Conservation (phyloP, 2,797 vertebrate genomes). For the Todus mexicanus region DNA sequence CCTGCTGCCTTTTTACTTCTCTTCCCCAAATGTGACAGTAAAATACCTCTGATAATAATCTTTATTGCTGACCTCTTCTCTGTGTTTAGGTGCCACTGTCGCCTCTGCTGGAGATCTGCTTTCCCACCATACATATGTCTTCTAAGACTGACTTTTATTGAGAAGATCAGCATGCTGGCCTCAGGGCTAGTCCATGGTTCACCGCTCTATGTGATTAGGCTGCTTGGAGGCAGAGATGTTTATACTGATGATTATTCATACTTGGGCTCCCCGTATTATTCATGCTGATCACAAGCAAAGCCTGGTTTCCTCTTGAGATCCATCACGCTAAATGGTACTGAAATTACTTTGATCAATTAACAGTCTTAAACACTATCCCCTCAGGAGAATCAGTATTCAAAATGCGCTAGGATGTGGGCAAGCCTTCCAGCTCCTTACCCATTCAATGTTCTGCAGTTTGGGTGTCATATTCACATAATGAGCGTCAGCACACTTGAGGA, state of each 20-base stretch:
- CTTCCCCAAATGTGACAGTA: background rate
- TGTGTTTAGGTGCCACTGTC: background rate
- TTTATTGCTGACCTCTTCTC: background rate
- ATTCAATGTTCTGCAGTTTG: background rate
- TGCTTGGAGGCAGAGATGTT: background rate
- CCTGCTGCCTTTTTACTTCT: background rate
- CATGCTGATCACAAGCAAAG: background rate
- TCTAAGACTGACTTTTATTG: background rate
- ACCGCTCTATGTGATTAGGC: background rate
- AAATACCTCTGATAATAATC: background rate
- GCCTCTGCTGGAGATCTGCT: background rate
- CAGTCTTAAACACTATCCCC: background rate
- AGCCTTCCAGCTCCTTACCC: background rate
- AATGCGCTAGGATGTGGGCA: background rate
- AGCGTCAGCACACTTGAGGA: background rate
- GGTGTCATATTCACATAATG: background rate
- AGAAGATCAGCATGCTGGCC: background rate
- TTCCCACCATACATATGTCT: background rate
- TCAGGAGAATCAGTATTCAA: background rate
- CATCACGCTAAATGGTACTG: background rate
- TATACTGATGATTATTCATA: background rate
- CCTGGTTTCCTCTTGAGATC: constrained; percentile 16
- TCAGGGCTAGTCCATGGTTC: background rate
- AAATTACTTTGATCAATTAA: constrained; percentile 33
- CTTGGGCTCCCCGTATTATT: background rate